Evolutionary conservation across 2,888 invertebrate genomes (phyloP).

Genomic region (Agrochola lota): DNA sequence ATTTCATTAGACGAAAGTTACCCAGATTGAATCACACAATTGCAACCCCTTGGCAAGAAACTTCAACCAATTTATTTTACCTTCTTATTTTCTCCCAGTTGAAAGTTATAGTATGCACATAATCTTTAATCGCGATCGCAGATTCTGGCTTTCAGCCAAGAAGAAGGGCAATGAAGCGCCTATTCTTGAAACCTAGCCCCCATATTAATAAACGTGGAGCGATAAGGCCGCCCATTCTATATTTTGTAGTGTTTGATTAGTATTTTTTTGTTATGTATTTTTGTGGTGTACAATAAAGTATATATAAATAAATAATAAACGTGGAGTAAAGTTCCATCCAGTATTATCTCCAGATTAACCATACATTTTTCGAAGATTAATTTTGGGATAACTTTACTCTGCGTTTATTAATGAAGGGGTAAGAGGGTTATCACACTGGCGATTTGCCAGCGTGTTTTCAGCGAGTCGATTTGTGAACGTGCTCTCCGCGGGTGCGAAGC

Average conservation of each 20-base stretch:
- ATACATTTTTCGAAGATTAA: not conserved
- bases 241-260: no score
- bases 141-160: not conserved
- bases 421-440: not conserved
- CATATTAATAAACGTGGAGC: not conserved
- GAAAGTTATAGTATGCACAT: slow-evolving; percentile 1
- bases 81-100: not conserved
- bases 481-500: not conserved
- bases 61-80: not conserved
- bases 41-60: not conserved
- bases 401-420: not conserved
- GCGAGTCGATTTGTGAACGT: no score
- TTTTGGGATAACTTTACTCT: not conserved
- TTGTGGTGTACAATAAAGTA: no score
- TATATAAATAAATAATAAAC: not conserved
- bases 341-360: not conserved
- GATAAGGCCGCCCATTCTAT: no score
- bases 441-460: no score
- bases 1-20: not conserved
- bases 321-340: no score
- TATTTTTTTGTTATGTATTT: no score
- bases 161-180: no score
- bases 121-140: not conserved
- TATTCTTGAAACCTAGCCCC: not conserved
- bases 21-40: not conserved